Percentiles rank a stretch among this genome's conserved stretches.
Evolutionary conservation across 2,113 vertebrate genomes (phyloP).

Genomic region (Sander vitreus): DNA sequence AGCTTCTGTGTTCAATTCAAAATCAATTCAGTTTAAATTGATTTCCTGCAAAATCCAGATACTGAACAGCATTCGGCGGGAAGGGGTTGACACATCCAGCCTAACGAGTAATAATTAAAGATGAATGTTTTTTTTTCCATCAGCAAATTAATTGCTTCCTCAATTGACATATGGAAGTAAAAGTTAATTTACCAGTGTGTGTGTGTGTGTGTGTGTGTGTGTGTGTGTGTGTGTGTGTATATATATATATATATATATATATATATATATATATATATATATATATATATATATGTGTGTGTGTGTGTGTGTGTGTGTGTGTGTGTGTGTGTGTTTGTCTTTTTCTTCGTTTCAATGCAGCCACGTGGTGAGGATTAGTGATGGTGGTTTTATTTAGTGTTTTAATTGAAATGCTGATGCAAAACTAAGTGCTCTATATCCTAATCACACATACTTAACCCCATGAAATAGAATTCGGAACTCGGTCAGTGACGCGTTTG

Average conservation of each 20-base stretch:
- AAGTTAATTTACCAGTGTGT: slow-evolving; percentile 36
- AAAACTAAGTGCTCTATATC: slow-evolving; percentile 38
- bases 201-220: not conserved
- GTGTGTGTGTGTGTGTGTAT: not conserved
- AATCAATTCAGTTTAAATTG: slow-evolving; percentile 44
- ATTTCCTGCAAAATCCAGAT: slow-evolving; percentile 46
- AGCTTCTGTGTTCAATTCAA: slow-evolving; percentile 22
- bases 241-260: no score
- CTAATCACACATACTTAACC: slow-evolving; percentile 40
- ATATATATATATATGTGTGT: no score
- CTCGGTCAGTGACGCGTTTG: not conserved
- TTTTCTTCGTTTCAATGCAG: slow-evolving; percentile 12
- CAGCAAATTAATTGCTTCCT: slow-evolving; percentile 61
- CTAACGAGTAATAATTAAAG: slow-evolving; percentile 63
- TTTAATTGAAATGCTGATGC: slow-evolving; percentile 44
- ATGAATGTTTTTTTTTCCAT: slow-evolving; percentile 54
- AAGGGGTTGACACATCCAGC: slow-evolving; percentile 34
- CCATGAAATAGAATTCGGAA: slow-evolving; percentile 22
- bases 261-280: no score
- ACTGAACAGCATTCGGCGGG: slow-evolving; percentile 14
- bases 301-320: not conserved
- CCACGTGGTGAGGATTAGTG: slow-evolving; percentile 41
- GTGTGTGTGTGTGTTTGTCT: not conserved
- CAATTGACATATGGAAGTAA: slow-evolving; percentile 48
- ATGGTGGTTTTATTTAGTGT: slow-evolving; percentile 43